These are phyloP conservation scores for Erpornis zantholeuca DNA, from an alignment of 2,113 vertebrate species.

Conservation along the genomic window DNA sequence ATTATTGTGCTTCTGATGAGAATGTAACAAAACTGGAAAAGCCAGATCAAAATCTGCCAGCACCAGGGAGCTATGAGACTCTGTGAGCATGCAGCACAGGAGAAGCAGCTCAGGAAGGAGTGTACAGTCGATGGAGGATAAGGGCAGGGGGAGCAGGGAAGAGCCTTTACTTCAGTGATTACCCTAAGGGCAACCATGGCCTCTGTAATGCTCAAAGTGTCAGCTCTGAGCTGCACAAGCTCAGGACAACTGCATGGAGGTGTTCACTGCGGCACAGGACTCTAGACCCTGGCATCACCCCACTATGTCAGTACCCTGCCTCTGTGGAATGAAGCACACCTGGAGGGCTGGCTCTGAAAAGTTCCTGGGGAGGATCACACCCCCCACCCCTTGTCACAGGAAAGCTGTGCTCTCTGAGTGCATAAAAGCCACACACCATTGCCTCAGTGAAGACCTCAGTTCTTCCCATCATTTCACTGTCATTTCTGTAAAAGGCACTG, in stretches of 20 bases:
- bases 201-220: background rate
- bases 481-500: background rate
- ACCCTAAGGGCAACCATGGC: background rate
- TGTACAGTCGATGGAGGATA: background rate
- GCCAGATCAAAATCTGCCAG: constrained; percentile 13
- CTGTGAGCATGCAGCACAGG: background rate
- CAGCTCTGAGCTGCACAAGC: background rate
- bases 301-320: background rate
- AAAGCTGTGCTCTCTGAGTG: background rate
- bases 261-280: rapidly evolving
- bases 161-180: background rate
- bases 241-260: background rate
- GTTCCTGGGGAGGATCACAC: background rate
- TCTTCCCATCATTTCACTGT: background rate
- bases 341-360: background rate
- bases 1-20: background rate
- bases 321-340: rapidly evolving
- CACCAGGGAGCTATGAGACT: background rate
- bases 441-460: background rate
- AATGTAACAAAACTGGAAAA: constrained; percentile 48
- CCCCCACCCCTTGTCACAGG: background rate
- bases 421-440: background rate
- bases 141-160: background rate
- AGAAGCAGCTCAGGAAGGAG: background rate
- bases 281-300: background rate